A percentile compares a stretch with the other conserved stretches of the same genome.
These are phyloP conservation scores for Chloroceryle inda DNA, from an alignment of 2,797 vertebrate genomes.

Conservation along the genomic window DNA sequence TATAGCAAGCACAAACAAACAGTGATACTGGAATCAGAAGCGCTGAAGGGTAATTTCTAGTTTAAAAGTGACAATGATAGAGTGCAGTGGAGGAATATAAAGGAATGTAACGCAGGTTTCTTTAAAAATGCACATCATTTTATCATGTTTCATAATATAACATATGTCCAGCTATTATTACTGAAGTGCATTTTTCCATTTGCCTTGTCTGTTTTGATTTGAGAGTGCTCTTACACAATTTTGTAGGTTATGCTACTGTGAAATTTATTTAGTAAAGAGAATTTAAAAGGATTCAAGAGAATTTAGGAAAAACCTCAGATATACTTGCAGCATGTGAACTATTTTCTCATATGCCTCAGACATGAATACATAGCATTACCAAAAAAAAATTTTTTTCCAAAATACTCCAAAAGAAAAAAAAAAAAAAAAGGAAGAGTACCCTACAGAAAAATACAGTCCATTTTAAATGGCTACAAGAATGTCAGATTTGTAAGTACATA, in stretches of 20 bases:
- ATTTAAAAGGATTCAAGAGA: not conserved
- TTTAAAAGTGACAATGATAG: not conserved
- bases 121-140: slow-evolving; percentile 35
- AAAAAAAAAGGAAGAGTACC: not conserved
- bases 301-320: not conserved
- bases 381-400: not conserved
- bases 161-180: not conserved
- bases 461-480: not conserved
- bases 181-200: slow-evolving; percentile 35
- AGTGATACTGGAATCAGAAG: not conserved
- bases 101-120: not conserved
- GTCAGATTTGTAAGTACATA: not conserved
- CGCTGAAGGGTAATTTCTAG: not conserved
- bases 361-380: not conserved
- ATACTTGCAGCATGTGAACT: not conserved
- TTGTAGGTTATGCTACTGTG: not conserved
- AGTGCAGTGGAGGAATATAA: not conserved
- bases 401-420: not conserved
- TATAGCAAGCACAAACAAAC: not conserved
- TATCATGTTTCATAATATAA: slow-evolving; percentile 41
- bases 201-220: slow-evolving; percentile 39
- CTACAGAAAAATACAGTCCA: not conserved
- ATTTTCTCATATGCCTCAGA: not conserved
- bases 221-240: not conserved
- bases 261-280: slow-evolving; percentile 21